phyloP scores from a whole-genome alignment of 64 coral and sea anemone species.

The Exaiptasia diaphana region DNA sequence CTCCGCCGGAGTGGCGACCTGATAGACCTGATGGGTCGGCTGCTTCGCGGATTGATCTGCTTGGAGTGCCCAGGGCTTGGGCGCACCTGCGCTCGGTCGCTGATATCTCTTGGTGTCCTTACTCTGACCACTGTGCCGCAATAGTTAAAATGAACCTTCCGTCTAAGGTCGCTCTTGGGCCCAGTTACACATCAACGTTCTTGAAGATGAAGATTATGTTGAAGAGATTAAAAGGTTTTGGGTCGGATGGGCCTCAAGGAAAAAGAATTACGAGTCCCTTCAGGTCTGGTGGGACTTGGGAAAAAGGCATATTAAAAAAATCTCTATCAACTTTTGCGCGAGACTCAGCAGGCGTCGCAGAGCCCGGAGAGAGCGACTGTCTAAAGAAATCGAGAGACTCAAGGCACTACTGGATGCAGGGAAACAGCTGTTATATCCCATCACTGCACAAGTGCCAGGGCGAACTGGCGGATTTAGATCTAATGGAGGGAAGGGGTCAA shows the following conservation, averaged over 20 bases:
- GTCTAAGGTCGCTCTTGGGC: background rate
- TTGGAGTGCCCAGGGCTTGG: background rate
- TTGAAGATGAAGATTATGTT: background rate
- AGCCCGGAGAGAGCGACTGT: background rate
- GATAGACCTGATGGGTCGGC: background rate
- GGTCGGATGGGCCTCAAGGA: background rate
- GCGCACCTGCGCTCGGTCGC: background rate
- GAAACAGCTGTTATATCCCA: background rate
- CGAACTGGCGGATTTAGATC: background rate
- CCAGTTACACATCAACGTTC: no score
- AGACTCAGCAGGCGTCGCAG: no score
- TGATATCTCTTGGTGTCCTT: slow-evolving; percentile 3
- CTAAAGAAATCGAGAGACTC: background rate
- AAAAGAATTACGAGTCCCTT: background rate
- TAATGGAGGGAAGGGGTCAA: background rate
- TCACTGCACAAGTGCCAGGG: background rate
- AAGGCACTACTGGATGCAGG: background rate
- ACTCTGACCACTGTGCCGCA: slow-evolving; percentile 25
- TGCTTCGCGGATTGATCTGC: background rate
- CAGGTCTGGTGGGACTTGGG: slow-evolving; percentile 30
- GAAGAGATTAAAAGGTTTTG: background rate
- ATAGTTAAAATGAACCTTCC: background rate
- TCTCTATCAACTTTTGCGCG: background rate
- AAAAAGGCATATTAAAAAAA: background rate
- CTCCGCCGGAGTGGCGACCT: no score